A percentile compares a stretch with the other conserved stretches of the same genome.
Conservation (phyloP, 2,113 vertebrate species). For the Antigone vipio region DNA sequence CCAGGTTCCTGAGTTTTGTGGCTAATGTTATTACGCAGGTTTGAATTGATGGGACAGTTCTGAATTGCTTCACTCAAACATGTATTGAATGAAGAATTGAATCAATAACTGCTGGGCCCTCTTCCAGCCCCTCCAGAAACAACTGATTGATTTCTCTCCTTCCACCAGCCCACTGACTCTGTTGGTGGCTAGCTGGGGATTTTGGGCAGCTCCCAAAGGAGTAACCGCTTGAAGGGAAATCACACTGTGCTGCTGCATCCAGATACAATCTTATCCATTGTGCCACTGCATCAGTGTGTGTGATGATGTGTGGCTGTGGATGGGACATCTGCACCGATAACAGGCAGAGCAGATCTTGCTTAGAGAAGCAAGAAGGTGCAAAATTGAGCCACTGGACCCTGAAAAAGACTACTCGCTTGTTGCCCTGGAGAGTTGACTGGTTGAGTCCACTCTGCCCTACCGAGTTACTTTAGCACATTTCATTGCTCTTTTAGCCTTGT, state of each 20-base stretch:
- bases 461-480: not conserved
- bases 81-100: not conserved
- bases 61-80: constrained; percentile 15
- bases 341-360: not conserved
- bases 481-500: not conserved
- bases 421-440: not conserved
- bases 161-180: not conserved
- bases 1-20: not conserved
- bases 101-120: constrained; percentile 1
- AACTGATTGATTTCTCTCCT: not conserved
- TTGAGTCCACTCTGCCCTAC: not conserved
- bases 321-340: not conserved
- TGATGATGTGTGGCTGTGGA: not conserved
- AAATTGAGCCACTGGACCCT: not conserved
- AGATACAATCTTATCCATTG: fast-evolving
- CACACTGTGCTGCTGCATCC: not conserved
- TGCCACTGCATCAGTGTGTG: fast-evolving
- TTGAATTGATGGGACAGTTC: not conserved
- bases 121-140: not conserved
- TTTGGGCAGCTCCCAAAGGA: not conserved
- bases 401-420: not conserved
- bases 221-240: not conserved
- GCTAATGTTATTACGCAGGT: not conserved
- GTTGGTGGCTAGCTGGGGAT: not conserved
- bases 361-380: not conserved